Evolutionary conservation across 2,113 vertebrate genomes (phyloP).

Genomic region (Leptobrachium leishanense): DNA sequence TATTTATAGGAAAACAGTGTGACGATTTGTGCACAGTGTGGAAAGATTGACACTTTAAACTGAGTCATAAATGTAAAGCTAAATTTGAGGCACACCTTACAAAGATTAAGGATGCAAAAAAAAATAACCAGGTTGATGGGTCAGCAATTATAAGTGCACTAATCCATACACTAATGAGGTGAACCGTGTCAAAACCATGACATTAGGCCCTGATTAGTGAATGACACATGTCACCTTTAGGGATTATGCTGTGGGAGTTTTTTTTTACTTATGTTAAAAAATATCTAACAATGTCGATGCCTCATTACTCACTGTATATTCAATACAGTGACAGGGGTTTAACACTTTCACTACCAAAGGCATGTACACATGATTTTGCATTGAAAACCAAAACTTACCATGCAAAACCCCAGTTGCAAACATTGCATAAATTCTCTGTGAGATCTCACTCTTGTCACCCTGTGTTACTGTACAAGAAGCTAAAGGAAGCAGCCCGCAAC

Average conservation of each 20-base stretch:
- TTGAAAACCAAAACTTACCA: too few species aligned
- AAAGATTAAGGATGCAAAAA: not conserved
- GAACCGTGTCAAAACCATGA: not conserved
- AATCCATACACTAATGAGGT: not conserved
- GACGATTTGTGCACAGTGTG: not conserved
- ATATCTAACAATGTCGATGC: too few species aligned
- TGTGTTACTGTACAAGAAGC: too few species aligned
- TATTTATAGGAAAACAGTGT: not conserved
- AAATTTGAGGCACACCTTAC: not conserved
- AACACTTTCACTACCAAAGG: too few species aligned
- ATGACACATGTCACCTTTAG: not conserved
- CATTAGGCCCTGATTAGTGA: not conserved
- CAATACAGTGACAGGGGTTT: too few species aligned
- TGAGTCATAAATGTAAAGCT: not conserved
- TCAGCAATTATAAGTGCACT: not conserved
- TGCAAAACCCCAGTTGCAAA: too few species aligned
- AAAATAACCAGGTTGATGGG: not conserved
- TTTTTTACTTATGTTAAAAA: too few species aligned
- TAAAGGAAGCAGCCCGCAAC: too few species aligned
- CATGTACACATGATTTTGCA: too few species aligned
- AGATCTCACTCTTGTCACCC: too few species aligned
- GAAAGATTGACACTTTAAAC: not conserved
- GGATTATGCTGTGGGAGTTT: not conserved
- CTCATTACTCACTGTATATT: too few species aligned
- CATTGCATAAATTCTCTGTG: too few species aligned